Evolutionary conservation across 1,140 invertebrate genomes (phyloP).

Genomic region (Himalopsyche phryganea): DNA sequence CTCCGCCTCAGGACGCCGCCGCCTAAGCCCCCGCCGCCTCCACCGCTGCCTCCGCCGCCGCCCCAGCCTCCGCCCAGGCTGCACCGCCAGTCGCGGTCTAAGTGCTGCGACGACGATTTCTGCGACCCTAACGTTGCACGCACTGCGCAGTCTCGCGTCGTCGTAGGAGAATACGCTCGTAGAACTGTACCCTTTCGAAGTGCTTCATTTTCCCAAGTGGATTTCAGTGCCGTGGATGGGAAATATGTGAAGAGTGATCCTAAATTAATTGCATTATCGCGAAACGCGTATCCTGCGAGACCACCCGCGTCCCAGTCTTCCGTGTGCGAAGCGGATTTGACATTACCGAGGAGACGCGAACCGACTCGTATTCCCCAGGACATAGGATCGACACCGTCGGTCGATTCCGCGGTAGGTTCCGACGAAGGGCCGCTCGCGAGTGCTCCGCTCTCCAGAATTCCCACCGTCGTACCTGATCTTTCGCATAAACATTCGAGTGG

Average conservation of each 20-base stretch:
- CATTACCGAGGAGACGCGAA: conserved; percentile 40
- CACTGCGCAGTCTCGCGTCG: conserved; percentile 60
- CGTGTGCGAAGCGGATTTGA: conserved; percentile 37
- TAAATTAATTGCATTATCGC: conserved; percentile 57
- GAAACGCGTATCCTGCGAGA: conserved; percentile 46
- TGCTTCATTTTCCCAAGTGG: conserved; percentile 80
- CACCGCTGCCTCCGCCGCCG: conserved; percentile 42
- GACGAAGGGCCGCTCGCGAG: conserved; percentile 52
- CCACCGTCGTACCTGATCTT: conserved; percentile 37
- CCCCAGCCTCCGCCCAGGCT: conserved; percentile 42
- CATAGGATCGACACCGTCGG: conserved; percentile 54
- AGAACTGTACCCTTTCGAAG: conserved; percentile 67
- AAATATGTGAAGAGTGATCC: conserved; percentile 79
- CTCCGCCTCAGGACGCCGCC: conserved; percentile 55
- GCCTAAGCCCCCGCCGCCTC: conserved; percentile 35
- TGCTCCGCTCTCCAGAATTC: conserved; percentile 37
- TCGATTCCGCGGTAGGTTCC: conserved; percentile 59
- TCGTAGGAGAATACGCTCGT: conserved; percentile 57
- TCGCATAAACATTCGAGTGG: conserved; percentile 45
- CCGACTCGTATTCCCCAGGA: conserved; percentile 43
- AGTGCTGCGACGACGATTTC: conserved; percentile 37
- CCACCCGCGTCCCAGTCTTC: conserved; percentile 37
- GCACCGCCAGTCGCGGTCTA: conserved; percentile 36
- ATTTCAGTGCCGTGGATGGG: conserved; percentile 61
- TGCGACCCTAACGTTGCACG: conserved; percentile 48